phyloP scores from a whole-genome alignment of 2,888 invertebrate genomes.

The Cataglyphis livida region DNA sequence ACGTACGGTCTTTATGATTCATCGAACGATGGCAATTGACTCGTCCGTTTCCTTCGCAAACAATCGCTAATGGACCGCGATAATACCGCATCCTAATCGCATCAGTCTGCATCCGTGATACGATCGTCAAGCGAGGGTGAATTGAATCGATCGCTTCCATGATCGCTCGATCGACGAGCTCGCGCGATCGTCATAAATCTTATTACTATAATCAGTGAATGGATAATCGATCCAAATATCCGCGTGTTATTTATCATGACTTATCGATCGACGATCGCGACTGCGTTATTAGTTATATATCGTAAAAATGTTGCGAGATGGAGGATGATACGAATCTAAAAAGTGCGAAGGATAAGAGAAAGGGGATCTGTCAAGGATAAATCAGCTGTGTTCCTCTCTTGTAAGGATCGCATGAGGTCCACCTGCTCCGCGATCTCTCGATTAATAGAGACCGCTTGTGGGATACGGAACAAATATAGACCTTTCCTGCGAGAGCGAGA shows the following conservation, averaged over 20 bases:
- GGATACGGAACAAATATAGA: constrained; percentile 60
- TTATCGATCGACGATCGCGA: constrained; percentile 16
- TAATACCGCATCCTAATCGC: constrained; percentile 75
- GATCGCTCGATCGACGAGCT: constrained; percentile 32
- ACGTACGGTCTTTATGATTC: constrained; percentile 70
- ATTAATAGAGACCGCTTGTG: constrained; percentile 69
- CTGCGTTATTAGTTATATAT: constrained; percentile 30
- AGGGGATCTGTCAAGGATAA: neutral
- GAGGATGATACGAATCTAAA: constrained; percentile 3
- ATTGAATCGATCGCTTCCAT: constrained; percentile 58
- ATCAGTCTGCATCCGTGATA: constrained; percentile 61
- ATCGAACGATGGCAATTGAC: constrained; percentile 76
- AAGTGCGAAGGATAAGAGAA: neutral
- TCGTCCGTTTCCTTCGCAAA: constrained; percentile 74
- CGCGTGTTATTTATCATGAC: constrained; percentile 27
- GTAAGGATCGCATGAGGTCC: constrained; percentile 12
- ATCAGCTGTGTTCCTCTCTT: constrained; percentile 9
- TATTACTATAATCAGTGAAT: constrained; percentile 39
- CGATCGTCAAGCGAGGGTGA: constrained; percentile 52
- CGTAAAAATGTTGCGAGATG: neutral
- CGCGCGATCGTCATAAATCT: constrained; percentile 41
- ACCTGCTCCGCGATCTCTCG: constrained; percentile 44
- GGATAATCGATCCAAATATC: constrained; percentile 40
- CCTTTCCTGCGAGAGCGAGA: constrained; percentile 61
- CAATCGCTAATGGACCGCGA: constrained; percentile 81